Conservation (phyloP, 2,797 vertebrate species). For the Adrianichthys oophorus region DNA sequence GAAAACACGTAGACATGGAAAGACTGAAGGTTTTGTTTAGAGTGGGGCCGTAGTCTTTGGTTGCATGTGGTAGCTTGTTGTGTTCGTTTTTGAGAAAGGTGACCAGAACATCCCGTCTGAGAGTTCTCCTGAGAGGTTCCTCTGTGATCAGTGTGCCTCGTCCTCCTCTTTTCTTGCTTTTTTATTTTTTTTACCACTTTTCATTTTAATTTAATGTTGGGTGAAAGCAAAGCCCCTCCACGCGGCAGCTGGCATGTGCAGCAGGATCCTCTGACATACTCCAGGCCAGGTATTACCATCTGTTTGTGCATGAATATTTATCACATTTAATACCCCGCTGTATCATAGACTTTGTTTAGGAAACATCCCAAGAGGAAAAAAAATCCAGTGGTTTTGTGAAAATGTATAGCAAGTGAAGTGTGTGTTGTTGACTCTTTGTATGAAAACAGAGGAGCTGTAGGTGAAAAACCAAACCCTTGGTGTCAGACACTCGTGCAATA, state of each 20-base stretch:
- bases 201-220: constrained; percentile 37
- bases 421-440: constrained; percentile 79
- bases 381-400: constrained; percentile 67
- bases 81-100: constrained; percentile 46
- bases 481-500: constrained; percentile 72
- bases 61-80: constrained; percentile 72
- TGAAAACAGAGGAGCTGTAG: constrained; percentile 66
- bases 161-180: constrained; percentile 19
- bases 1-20: constrained; percentile 31
- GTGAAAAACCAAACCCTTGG: constrained; percentile 62
- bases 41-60: constrained; percentile 55
- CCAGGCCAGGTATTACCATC: constrained; percentile 65
- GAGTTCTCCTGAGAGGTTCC: constrained; percentile 38
- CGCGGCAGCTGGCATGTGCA: constrained; percentile 53
- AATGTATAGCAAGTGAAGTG: constrained; percentile 71
- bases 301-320: constrained; percentile 80
- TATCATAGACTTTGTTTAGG: constrained; percentile 74
- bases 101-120: constrained; percentile 29
- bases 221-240: constrained; percentile 19
- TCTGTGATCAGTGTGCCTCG: constrained; percentile 67
- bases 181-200: constrained; percentile 16
- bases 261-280: constrained; percentile 64
- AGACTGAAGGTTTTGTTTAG: constrained; percentile 34
- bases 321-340: constrained; percentile 74
- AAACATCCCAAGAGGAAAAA: constrained; percentile 59